Conservation (phyloP, 2,797 vertebrate genomes). For the Gadopsis bispinosus region DNA sequence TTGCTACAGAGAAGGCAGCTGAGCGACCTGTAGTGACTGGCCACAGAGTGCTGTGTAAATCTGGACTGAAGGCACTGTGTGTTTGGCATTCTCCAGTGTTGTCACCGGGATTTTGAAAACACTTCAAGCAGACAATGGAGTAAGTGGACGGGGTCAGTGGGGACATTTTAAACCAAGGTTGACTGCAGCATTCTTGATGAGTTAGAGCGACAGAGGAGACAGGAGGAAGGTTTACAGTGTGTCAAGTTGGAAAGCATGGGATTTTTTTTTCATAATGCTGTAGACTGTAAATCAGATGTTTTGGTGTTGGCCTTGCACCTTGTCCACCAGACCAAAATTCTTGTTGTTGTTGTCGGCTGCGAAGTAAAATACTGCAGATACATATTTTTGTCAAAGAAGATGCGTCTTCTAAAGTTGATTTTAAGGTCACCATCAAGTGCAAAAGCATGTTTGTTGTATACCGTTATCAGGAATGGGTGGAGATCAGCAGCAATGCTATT, state of each 20-base stretch:
- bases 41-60: conserved; percentile 23
- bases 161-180: conserved; percentile 35
- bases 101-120: conserved; percentile 36
- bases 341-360: background rate
- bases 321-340: background rate
- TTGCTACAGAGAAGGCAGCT: conserved; percentile 39
- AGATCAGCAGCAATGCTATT: background rate
- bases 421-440: background rate
- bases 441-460: background rate
- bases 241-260: background rate
- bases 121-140: conserved; percentile 35
- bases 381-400: background rate
- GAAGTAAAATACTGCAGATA: background rate
- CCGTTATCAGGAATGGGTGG: background rate
- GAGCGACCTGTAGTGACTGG: conserved; percentile 46
- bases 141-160: conserved; percentile 24
- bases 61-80: conserved; percentile 31
- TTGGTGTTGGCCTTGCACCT: background rate
- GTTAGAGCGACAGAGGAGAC: conserved; percentile 10
- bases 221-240: conserved; percentile 5
- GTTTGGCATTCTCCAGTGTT: conserved; percentile 35
- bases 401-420: background rate
- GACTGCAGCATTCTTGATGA: conserved; percentile 37
- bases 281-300: conserved; percentile 6
- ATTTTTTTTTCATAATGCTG: conserved; percentile 25